phyloP scores from a whole-genome alignment of 2,888 invertebrate species.

The Hermaeophaga mercurialis region DNA sequence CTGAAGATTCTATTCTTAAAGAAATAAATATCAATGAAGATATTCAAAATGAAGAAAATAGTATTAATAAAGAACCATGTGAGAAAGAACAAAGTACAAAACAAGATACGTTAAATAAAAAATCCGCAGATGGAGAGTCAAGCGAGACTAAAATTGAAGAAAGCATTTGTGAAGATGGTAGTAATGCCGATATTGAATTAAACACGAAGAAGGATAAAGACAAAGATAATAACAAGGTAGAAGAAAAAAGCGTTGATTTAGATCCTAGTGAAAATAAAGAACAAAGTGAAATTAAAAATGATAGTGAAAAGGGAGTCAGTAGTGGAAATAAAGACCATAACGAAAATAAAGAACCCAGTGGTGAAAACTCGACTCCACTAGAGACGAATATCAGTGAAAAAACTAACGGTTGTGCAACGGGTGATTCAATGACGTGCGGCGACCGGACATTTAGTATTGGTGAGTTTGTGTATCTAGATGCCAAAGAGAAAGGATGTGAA shows the following conservation, averaged over 20 bases:
- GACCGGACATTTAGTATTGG: slow-evolving; percentile 80
- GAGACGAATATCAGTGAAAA: slow-evolving; percentile 23
- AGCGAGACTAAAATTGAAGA: neutral
- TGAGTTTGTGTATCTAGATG: slow-evolving; percentile 90
- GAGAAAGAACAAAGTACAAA: neutral
- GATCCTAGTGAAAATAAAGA: neutral
- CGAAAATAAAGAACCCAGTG: slow-evolving; percentile 2
- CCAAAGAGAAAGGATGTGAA: slow-evolving; percentile 69
- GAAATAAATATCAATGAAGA: slow-evolving; percentile 39
- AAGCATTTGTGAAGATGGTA: slow-evolving; percentile 3
- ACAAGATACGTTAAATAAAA: neutral
- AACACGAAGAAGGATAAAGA: neutral
- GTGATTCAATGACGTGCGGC: slow-evolving; percentile 73
- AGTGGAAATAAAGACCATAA: neutral
- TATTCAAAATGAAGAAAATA: neutral
- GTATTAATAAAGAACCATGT: slow-evolving; percentile 5
- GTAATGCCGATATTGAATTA: neutral
- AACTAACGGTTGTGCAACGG: slow-evolving; percentile 44
- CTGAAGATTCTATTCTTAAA: slow-evolving; percentile 56
- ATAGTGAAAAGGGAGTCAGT: neutral
- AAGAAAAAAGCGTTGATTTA: neutral
- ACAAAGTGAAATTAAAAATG: slow-evolving; percentile 2
- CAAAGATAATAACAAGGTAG: neutral
- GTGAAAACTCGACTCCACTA: neutral
- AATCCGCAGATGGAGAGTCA: neutral